phyloP scores from a whole-genome alignment of 2,113 vertebrate genomes.

The Chinchilla lanigera region DNA sequence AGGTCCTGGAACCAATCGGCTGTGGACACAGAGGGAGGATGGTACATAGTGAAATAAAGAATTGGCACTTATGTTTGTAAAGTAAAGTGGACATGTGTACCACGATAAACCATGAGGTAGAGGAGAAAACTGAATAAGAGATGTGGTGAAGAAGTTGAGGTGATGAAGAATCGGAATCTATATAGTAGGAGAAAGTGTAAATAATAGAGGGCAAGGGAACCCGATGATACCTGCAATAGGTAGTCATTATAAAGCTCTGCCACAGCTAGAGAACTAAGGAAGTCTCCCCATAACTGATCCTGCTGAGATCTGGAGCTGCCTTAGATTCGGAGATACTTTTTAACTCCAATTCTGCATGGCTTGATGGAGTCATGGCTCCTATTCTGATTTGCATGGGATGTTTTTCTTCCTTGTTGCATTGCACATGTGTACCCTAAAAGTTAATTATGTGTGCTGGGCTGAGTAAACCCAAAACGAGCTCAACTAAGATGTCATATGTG shows the following conservation, averaged over 20 bases:
- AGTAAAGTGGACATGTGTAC: background rate
- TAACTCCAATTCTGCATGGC: background rate
- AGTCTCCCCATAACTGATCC: accelerated
- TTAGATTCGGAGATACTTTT: background rate
- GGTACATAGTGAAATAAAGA: background rate
- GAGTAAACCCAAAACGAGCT: background rate
- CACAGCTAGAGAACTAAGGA: background rate
- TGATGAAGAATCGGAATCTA: background rate
- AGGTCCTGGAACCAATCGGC: background rate
- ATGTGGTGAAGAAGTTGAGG: background rate
- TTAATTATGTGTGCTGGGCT: background rate
- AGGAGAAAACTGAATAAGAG: background rate
- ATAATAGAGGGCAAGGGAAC: too few species aligned
- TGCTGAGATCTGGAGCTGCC: too few species aligned
- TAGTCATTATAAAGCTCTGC: background rate
- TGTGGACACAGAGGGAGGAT: background rate
- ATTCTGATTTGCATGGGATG: background rate
- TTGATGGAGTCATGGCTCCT: background rate
- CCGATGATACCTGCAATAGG: accelerated
- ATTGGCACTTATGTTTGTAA: background rate
- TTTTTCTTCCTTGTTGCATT: background rate
- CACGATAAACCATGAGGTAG: background rate
- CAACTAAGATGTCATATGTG: background rate
- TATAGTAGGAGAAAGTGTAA: background rate
- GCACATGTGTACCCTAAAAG: background rate